phyloP scores from a whole-genome alignment of 2,797 vertebrate species.

The Leucoraja ocellata region DNA sequence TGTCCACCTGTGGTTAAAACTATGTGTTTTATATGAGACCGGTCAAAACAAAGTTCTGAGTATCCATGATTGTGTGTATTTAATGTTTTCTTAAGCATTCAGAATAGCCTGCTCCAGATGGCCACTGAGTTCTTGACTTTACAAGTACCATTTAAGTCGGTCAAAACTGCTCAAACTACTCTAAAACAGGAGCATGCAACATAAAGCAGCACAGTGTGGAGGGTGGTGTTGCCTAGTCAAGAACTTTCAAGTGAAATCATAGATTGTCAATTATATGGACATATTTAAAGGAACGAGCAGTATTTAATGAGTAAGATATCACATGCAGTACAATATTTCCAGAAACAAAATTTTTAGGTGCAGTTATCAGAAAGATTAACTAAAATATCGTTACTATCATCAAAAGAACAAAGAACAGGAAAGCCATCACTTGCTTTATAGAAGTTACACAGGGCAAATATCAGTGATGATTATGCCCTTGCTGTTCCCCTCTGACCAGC shows the following conservation, averaged over 20 bases:
- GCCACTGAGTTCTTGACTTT: not conserved
- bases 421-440: not conserved
- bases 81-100: not conserved
- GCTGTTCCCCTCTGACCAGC: not conserved
- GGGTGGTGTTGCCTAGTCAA: not conserved
- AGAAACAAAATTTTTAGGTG: not conserved
- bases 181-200: not conserved
- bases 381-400: not conserved
- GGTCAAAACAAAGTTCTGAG: not conserved
- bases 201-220: not conserved
- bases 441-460: not conserved
- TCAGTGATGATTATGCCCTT: not conserved
- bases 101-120: not conserved
- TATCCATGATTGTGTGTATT: not conserved
- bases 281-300: not conserved
- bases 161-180: not conserved
- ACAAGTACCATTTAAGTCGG: not conserved
- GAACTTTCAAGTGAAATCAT: not conserved
- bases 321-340: not conserved
- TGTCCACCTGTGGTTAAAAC: not conserved
- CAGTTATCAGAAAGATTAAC: not conserved
- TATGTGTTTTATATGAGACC: not conserved
- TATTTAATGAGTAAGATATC: not conserved
- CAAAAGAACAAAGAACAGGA: not conserved
- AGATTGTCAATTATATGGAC: not conserved